Percentiles rank a stretch among this genome's conserved stretches.
Conservation (phyloP, 2,888 invertebrate genomes). For the Leptopilina syphax region DNA sequence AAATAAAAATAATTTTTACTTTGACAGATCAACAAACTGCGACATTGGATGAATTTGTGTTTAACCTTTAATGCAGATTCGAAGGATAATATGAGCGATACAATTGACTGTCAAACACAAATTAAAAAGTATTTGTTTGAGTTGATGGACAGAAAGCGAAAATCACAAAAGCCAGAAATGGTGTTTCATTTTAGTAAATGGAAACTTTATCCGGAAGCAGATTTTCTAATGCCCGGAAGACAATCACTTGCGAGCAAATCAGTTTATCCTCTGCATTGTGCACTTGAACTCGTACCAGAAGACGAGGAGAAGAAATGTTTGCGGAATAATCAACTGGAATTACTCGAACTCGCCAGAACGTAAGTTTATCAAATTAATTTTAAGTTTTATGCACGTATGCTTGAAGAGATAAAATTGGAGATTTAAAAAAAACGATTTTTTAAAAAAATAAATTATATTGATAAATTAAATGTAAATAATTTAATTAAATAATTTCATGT, state of each 20-base stretch:
- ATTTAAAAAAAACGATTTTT: too few species aligned
- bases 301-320: constrained; percentile 71
- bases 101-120: constrained; percentile 11
- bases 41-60: constrained; percentile 85
- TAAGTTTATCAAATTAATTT: constrained; percentile 67
- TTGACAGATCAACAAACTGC: constrained; percentile 84
- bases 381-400: neutral
- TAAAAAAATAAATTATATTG: too few species aligned
- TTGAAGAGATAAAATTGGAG: too few species aligned
- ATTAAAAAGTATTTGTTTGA: constrained; percentile 39
- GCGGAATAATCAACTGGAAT: constrained; percentile 75
- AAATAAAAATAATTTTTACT: neutral
- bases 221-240: constrained; percentile 73
- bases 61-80: constrained; percentile 76
- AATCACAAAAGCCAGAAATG: neutral
- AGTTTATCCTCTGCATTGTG: constrained; percentile 77
- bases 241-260: constrained; percentile 58
- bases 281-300: constrained; percentile 76
- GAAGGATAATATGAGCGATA: constrained; percentile 69
- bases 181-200: constrained; percentile 60
- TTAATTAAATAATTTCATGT: too few species aligned
- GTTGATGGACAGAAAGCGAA: constrained; percentile 42
- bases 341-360: constrained; percentile 77
- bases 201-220: constrained; percentile 68
- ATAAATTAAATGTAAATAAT: too few species aligned